Evolutionary conservation across 23 tunicate genomes (phyloP).

Genomic region (Phallusia fumigata): DNA sequence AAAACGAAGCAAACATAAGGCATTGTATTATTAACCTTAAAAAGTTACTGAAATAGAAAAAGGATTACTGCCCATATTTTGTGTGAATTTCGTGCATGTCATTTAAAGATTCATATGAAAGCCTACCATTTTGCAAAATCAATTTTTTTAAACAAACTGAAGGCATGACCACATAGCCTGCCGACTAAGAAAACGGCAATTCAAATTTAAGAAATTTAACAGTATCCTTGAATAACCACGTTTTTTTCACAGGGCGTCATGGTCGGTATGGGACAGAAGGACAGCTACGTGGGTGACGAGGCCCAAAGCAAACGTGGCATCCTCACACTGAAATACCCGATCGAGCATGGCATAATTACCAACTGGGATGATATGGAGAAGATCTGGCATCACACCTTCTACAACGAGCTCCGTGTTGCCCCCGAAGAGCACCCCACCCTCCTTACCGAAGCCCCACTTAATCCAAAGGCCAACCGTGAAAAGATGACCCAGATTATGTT

Average conservation of each 20-base stretch:
- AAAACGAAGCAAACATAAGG: too few relatives aligned
- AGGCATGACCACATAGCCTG: too few relatives aligned
- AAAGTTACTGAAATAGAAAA: too few relatives aligned
- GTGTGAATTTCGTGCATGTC: too few relatives aligned
- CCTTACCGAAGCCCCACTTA: constrained; percentile 79
- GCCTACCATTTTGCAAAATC: too few relatives aligned
- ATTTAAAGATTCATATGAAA: too few relatives aligned
- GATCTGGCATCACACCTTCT: constrained; percentile 93
- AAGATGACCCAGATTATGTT: constrained; percentile 96
- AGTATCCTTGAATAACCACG: neutral
- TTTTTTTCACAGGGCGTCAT: constrained; percentile 79
- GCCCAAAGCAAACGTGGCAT: constrained; percentile 85
- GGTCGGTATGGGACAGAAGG: constrained; percentile 90
- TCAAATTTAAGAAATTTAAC: too few relatives aligned
- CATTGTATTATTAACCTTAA: too few relatives aligned
- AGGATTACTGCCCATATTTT: too few relatives aligned
- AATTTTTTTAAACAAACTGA: too few relatives aligned
- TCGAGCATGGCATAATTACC: constrained; percentile 85
- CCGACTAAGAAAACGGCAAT: too few relatives aligned
- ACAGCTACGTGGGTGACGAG: constrained; percentile 85
- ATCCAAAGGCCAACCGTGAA: constrained; percentile 68
- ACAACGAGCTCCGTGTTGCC: constrained; percentile 87
- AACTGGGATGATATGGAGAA: constrained; percentile 94
- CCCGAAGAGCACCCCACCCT: constrained; percentile 84
- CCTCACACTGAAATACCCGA: constrained; percentile 76